Evolutionary conservation across 1,140 invertebrate genomes (phyloP), one percentile per base, ranked within the genome.

Genomic region (Gonatopus flavifemur): DNA sequence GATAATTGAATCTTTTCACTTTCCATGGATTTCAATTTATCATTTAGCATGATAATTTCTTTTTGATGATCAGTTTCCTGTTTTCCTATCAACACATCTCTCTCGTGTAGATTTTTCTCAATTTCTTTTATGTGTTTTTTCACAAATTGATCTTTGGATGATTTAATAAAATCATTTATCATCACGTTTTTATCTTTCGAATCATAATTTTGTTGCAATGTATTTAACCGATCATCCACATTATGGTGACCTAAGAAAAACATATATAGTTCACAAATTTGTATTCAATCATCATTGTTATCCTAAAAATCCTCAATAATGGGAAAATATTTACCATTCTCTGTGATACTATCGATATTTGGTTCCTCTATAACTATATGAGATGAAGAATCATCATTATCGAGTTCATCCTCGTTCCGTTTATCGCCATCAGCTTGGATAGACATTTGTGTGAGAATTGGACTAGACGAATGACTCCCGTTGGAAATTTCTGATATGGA

Each of bases 31-130:
- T 62, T 64, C 22, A 77, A 38, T 52, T 68, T 72, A 19, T 75
- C 70, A 35, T 65, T 72, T 9, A 75, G 47, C 10, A 60, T 25
- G 31, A 66, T 46, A 13, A 76, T 72, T 44, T 73, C 67, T 33
- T 72, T 77, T 33, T 72, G 63, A 48, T 71, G 59, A 47, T 78
- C 70, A 3, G 60, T 70, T 19, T 68, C 58, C 13, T 72, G 68
- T 57, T 64, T 71, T 1, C 45, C 62, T 5, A 72, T 46, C 4
- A 66, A 33, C 20, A 63, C 62, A 37, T 64, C 68, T 46, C 66
- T 67, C 30, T 72, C 65, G 21, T 67, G 59, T 3, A 69, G 37
- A 53, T 55, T 58, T 15, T 40, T 64, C 20, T 59, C 55, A 31
- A 52, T 36, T 18, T 49, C 43, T 32, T 45, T 60, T 18, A 50